Conservation (phyloP, 1,140 invertebrate species). For the Drosophila lacertosa region DNA sequence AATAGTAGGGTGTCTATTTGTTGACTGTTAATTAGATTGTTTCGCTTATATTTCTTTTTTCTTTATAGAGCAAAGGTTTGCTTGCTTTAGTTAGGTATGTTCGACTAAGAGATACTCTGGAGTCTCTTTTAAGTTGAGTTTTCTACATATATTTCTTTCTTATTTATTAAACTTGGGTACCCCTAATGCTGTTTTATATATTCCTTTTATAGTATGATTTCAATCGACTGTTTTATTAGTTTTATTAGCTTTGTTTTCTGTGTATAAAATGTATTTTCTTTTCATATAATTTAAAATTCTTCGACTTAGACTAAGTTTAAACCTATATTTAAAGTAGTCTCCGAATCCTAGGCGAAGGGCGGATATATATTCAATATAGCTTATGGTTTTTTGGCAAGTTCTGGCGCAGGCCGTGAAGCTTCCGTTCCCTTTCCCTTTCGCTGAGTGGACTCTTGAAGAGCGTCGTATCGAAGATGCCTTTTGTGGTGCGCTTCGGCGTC, state of each 20-base stretch:
- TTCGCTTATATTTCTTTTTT: no score
- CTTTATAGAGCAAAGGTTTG: no score
- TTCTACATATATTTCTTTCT: no score
- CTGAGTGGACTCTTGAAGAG: conserved; percentile 71
- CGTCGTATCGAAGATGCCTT: conserved; percentile 79
- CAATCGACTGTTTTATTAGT: no score
- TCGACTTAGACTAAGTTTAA: background rate
- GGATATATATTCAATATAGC: conserved; percentile 67
- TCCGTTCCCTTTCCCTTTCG: conserved; percentile 55
- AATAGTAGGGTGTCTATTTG: no score
- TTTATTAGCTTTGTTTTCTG: background rate
- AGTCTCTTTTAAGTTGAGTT: no score
- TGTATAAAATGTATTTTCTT: background rate
- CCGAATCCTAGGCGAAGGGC: background rate
- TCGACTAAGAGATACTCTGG: no score
- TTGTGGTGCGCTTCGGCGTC: conserved; percentile 65
- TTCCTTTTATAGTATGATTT: no score
- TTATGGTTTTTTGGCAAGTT: conserved; percentile 83
- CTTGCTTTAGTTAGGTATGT: no score
- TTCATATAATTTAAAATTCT: background rate
- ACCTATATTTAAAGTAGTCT: conserved; percentile 22
- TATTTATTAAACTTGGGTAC: no score
- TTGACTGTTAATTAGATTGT: no score
- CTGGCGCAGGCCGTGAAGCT: conserved; percentile 50
- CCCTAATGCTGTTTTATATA: no score